A percentile compares a stretch with the other conserved stretches of the same genome.
Conservation (phyloP, 2,113 vertebrate species). For the Zootoca vivipara region DNA sequence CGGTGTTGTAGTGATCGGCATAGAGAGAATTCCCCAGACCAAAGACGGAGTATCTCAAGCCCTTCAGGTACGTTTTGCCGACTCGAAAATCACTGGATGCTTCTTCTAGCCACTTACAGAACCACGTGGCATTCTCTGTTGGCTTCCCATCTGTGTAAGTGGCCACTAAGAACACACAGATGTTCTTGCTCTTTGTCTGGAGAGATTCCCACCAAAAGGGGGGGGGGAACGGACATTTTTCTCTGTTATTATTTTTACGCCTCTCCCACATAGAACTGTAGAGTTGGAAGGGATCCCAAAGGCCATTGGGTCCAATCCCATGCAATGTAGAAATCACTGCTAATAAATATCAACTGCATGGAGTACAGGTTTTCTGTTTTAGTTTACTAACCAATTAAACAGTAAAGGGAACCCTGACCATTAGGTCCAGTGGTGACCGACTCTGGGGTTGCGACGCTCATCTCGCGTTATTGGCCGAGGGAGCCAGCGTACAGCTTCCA, state of each 20-base stretch:
- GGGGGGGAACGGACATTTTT: not conserved
- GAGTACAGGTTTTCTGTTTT: too few species aligned
- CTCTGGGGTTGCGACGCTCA: too few species aligned
- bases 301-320: not conserved
- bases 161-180: conserved; percentile 90
- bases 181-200: conserved; percentile 77
- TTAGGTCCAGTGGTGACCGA: too few species aligned
- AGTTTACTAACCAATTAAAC: too few species aligned
- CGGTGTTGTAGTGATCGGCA: conserved; percentile 86
- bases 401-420: too few species aligned
- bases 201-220: not conserved
- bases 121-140: conserved; percentile 86
- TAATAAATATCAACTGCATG: too few species aligned
- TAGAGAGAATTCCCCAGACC: conserved; percentile 92
- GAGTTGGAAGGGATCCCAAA: not conserved
- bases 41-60: conserved; percentile 89
- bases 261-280: not conserved
- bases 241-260: too few species aligned
- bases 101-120: conserved; percentile 94
- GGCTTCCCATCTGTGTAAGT: conserved; percentile 90
- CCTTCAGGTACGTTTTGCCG: conserved; percentile 85
- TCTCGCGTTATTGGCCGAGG: too few species aligned
- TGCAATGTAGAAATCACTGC: too few species aligned
- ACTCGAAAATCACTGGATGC: conserved; percentile 89
- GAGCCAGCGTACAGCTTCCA: too few species aligned